A percentile compares a stretch with the other conserved stretches of the same genome.
Conservation (phyloP, 2,113 vertebrate species). For the Synchiropus splendidus region DNA sequence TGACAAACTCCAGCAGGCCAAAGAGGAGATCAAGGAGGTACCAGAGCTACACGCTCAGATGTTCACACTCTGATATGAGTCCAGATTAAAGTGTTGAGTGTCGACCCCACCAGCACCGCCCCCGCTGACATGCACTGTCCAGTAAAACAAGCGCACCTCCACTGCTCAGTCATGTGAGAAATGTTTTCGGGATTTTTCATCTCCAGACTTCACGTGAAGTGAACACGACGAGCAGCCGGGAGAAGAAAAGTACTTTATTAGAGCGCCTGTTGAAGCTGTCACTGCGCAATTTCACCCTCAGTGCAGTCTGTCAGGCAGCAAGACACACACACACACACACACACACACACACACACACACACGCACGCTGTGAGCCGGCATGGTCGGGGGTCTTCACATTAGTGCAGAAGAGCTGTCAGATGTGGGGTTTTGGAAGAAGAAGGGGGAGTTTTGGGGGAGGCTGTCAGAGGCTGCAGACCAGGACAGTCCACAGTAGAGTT, state of each 20-base stretch:
- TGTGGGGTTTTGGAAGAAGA: constrained; percentile 12
- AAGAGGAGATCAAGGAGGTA: constrained; percentile 97
- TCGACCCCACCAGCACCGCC: background rate
- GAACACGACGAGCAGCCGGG: constrained; percentile 19
- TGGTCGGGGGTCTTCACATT: constrained; percentile 26
- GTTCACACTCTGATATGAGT: no score
- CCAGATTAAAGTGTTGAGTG: no score
- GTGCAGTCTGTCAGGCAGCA: constrained; percentile 26
- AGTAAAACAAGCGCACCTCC: constrained; percentile 22
- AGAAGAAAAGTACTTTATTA: constrained; percentile 55
- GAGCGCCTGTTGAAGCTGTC: constrained; percentile 48
- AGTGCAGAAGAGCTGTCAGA: constrained; percentile 33
- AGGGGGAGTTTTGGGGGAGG: background rate
- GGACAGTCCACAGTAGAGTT: constrained; percentile 51
- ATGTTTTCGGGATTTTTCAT: background rate
- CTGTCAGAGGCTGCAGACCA: constrained; percentile 41
- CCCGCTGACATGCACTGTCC: background rate
- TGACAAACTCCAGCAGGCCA: constrained; percentile 95
- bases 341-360: constrained; percentile 6
- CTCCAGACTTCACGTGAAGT: constrained; percentile 13
- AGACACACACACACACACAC: constrained; percentile 9
- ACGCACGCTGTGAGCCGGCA: background rate
- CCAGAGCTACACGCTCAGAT: background rate
- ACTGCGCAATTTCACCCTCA: constrained; percentile 41
- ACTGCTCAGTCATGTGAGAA: constrained; percentile 31